Base-by-base conservation (phyloP, 2,888 invertebrate species). In the Conops quadrifasciatus region DNA sequence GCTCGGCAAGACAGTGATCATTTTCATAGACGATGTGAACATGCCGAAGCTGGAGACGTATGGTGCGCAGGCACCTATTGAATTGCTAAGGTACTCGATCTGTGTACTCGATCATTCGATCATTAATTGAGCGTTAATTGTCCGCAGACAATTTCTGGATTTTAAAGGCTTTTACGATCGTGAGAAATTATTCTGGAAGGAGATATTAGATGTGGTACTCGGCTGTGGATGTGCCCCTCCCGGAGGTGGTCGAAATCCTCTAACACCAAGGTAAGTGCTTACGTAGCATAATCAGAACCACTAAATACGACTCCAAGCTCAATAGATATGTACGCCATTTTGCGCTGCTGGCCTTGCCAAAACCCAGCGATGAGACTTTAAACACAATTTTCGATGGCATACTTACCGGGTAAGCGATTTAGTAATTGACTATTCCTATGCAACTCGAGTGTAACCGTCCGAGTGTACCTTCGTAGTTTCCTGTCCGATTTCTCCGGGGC, bases 211-310 rank as follows among this genome's bases (percentile, higher is more conserved):
- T 83, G 92, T 96, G 51, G 91, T 94, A 0, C 85, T 97, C 67
- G 89, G 92, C n/a, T 95, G 95, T 71, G 95, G 95, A 62, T 96
- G 96, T 84, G 94, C 93, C 0, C 96, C 96, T 0, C 96, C 96
- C 0, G 96, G 96, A 0, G 96, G 96, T 13, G 96, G 96, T 0
- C 88, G 95, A 62, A 94, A 96, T 81, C 92, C 93, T 13, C 88
- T 97, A 16, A 94, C 95, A 0, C 91, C 92, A 0, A 81, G 85
- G 77, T 78, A 71, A 67, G 24, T 56, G 16, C n/a, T 16, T 30
- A n/a, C 24, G 19, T 21, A 59, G 0, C 24, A 16, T 15, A 13
- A 1, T 7, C 7, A 0, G 15, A 30, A 30, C 3, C 13, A n/a
- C 13, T 11, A 58, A 15, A n/a, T 49, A 49, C 11, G n/a, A 53